Evolutionary conservation across 2,797 vertebrate genomes (phyloP).

Genomic region (Acanthurus tractus): DNA sequence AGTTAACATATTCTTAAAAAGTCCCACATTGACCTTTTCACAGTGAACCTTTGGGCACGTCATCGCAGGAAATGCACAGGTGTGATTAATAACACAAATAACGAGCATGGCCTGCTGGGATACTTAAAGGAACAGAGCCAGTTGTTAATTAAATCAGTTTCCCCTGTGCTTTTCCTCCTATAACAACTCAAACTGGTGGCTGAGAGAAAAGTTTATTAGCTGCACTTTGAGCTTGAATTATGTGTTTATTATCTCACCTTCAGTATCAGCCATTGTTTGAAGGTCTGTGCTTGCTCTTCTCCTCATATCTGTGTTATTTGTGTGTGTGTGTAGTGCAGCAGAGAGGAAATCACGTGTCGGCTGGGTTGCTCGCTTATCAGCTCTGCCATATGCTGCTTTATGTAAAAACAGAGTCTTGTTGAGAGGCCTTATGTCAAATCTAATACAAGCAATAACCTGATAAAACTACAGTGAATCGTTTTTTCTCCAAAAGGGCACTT

Average conservation of each 20-base stretch:
- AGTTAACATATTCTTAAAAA: no score
- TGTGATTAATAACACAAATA: neutral
- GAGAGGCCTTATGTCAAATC: constrained; percentile 62
- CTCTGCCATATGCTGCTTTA: constrained; percentile 71
- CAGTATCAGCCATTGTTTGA: constrained; percentile 24
- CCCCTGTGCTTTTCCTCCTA: neutral
- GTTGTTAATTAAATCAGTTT: neutral
- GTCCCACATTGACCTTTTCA: no score
- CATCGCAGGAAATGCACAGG: neutral
- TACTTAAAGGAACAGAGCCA: neutral
- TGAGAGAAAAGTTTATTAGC: neutral
- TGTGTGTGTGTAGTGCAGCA: constrained; percentile 10
- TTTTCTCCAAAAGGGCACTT: neutral
- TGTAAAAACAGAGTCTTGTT: constrained; percentile 64
- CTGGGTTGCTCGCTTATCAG: constrained; percentile 51
- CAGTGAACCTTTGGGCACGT: no score
- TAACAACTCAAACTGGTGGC: neutral
- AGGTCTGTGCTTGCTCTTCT: constrained; percentile 5
- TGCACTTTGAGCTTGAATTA: constrained; percentile 3
- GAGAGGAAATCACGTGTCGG: constrained; percentile 48
- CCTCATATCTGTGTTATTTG: constrained; percentile 8
- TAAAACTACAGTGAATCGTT: neutral
- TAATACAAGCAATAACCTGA: constrained; percentile 16
- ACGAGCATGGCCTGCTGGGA: neutral
- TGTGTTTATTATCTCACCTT: constrained; percentile 15